Evolutionary conservation across 2,797 vertebrate genomes (phyloP), one percentile per base, ranked within the genome.

Genomic region (Antrozous pallidus): DNA sequence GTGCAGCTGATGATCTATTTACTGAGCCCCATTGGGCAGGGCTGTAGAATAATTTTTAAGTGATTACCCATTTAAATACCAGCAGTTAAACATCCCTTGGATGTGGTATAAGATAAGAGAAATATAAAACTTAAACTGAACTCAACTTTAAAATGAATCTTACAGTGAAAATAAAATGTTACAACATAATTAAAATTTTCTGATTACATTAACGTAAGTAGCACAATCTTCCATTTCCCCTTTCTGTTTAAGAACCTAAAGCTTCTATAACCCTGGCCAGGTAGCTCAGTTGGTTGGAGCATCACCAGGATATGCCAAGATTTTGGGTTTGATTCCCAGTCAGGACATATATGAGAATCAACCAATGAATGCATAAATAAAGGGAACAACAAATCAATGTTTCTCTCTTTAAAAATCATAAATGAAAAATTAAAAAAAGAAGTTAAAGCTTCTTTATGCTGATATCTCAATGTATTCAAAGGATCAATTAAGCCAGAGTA

Each of bases 41-140:
- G 58, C 24, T 56, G 20, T 80, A 40, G 67, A 36, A 83, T 83
- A 77, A 45, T 87, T 86, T 83, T 80, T 74, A 31, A 88, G 18
- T 63, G 74, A 73, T 49, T 83, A 85, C 22, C 14, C 13, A 92
- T 45, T 93, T 88, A 92, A 75, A 71, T 24, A 58, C 26, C 26
- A 58, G 56, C 28, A 79, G 38, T 86, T 83, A 86, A 91, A 84
- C 2, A 33, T 2, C 63, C n/a, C 36, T 84, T 83, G 51, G 38
- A 51, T 74, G 24, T 75, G 18, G 16, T 51, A 70, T 2, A 88
- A 91, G 33, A 89, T 80, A 70, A 78, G 93, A 88, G 54, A 65
- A 71, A 80, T 54, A 70, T 45, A 92, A 90, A 96, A 78, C 6
- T 85, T 70, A 91, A 94, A 87, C 16, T 28, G 61, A 78, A 96